Percentiles rank a stretch among this genome's conserved stretches.
These are phyloP conservation scores for Drosophila ironensis DNA, from an alignment of 1,140 invertebrate genomes.

Conservation along the genomic window DNA sequence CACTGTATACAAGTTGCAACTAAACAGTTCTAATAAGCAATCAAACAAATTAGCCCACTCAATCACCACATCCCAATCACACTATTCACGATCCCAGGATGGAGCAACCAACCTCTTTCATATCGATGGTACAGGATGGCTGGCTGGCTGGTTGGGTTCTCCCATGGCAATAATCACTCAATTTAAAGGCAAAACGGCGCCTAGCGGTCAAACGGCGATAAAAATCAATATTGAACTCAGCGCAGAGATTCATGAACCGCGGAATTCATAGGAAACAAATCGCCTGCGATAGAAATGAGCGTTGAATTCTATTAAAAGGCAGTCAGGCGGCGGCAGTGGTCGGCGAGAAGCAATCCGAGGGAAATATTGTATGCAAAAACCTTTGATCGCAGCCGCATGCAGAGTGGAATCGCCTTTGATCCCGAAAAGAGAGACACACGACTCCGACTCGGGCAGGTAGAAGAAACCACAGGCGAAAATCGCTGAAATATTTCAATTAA, in stretches of 20 bases:
- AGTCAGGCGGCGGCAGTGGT: slow-evolving; percentile 1
- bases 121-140: too few relatives aligned
- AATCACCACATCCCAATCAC: slow-evolving; percentile 1
- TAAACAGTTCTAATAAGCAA: neutral
- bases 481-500: slow-evolving; percentile 82
- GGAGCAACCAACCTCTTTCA: too few relatives aligned
- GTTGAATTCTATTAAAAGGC: slow-evolving; percentile 79
- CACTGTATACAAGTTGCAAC: too few relatives aligned
- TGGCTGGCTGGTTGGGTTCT: slow-evolving; percentile 1
- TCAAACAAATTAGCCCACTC: neutral
- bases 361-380: slow-evolving; percentile 67
- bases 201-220: slow-evolving; percentile 79
- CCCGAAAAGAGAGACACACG: slow-evolving; percentile 41
- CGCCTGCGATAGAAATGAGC: slow-evolving; percentile 81
- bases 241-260: slow-evolving; percentile 57
- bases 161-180: slow-evolving; percentile 60
- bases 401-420: slow-evolving; percentile 66
- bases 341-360: slow-evolving; percentile 6
- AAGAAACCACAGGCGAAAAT: slow-evolving; percentile 72
- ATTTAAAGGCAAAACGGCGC: slow-evolving; percentile 73
- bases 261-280: slow-evolving; percentile 76
- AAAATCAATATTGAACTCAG: slow-evolving; percentile 72
- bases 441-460: slow-evolving; percentile 55
- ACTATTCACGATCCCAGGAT: slow-evolving; percentile 10
- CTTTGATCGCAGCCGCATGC: slow-evolving; percentile 46